phyloP scores from a whole-genome alignment of 2,113 vertebrate genomes.

The Phasianus colchicus region DNA sequence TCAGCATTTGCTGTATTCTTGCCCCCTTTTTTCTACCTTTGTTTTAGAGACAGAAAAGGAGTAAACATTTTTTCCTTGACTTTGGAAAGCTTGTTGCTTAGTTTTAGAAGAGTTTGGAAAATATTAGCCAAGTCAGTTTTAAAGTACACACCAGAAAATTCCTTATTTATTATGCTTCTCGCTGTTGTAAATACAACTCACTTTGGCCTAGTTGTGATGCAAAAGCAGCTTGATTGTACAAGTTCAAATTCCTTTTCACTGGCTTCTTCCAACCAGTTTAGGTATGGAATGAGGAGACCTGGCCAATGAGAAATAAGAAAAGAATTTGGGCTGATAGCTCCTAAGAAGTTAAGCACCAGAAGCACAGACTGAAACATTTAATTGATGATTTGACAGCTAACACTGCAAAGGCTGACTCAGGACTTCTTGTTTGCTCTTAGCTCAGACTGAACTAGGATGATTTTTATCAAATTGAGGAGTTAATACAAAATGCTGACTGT shows the following conservation, averaged over 20 bases:
- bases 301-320: neutral
- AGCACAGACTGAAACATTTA: conserved; percentile 30
- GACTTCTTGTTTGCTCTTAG: neutral
- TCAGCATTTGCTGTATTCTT: neutral
- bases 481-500: conserved; percentile 12
- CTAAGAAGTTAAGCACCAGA: neutral
- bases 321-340: neutral
- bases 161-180: neutral
- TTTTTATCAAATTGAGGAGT: neutral
- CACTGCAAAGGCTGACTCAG: conserved; percentile 33
- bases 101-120: conserved; percentile 3
- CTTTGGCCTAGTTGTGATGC: neutral
- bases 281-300: neutral
- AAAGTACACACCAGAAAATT: neutral
- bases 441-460: neutral
- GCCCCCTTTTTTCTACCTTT: neutral
- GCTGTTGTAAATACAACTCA: neutral
- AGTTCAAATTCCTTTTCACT: conserved; percentile 6
- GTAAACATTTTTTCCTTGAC: neutral
- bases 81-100: neutral
- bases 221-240: neutral
- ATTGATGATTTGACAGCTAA: conserved; percentile 33
- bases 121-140: neutral
- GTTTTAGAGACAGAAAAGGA: neutral
- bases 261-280: neutral